phyloP scores from a whole-genome alignment of 2,113 vertebrate species.

The Dinomys branickii region DNA sequence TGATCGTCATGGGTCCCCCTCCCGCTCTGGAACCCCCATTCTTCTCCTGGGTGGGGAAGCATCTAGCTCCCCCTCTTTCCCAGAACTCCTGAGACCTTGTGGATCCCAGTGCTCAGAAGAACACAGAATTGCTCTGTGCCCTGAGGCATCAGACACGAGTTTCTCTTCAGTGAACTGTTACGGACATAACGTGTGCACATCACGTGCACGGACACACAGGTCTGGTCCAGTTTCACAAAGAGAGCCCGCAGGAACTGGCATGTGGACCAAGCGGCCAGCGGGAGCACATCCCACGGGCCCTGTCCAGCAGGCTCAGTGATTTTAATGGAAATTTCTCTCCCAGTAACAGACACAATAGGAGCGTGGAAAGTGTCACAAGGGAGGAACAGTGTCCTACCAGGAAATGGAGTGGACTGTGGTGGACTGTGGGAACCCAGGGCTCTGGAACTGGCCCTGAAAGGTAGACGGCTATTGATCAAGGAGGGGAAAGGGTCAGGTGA shows the following conservation, averaged over 20 bases:
- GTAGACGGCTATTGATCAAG: neutral
- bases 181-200: neutral
- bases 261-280: neutral
- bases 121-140: neutral
- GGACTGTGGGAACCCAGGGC: neutral
- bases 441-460: neutral
- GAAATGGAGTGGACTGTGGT: neutral
- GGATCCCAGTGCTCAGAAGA: neutral
- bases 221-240: neutral
- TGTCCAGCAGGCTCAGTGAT: neutral
- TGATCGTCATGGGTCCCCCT: accelerated
- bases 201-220: neutral
- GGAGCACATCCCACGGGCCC: neutral
- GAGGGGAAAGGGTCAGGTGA: neutral
- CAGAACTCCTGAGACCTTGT: neutral
- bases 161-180: neutral
- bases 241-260: neutral
- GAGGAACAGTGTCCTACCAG: neutral
- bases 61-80: neutral
- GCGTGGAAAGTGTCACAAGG: neutral
- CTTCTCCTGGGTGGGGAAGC: neutral
- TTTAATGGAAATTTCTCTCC: neutral
- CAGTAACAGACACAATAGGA: neutral
- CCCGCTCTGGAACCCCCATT: neutral
- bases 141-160: neutral